Evolutionary conservation across 2,888 invertebrate species (phyloP).

Genomic region (Beris chalybata): DNA sequence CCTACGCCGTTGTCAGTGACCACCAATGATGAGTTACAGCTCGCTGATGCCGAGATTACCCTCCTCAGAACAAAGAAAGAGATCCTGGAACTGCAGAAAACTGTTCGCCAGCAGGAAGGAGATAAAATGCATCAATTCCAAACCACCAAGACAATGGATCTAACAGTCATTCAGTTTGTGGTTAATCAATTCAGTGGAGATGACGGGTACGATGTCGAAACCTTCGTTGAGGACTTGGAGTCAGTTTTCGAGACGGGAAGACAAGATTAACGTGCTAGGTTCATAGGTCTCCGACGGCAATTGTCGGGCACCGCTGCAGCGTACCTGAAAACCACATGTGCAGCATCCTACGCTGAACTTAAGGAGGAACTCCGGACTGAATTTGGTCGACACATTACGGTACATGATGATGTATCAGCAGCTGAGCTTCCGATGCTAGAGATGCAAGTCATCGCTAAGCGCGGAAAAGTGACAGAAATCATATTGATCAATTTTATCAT

Average conservation of each 20-base stretch:
- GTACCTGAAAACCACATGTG: slow-evolving; percentile 22
- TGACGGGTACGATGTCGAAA: background rate
- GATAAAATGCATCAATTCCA: too few species aligned
- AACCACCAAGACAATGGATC: too few species aligned
- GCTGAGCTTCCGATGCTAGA: slow-evolving; percentile 27
- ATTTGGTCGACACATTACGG: slow-evolving; percentile 19
- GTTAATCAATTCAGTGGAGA: slow-evolving; percentile 1
- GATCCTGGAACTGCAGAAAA: too few species aligned
- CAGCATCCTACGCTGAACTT: slow-evolving; percentile 11
- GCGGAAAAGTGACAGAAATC: slow-evolving; percentile 23
- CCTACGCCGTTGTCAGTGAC: too few species aligned
- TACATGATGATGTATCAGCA: slow-evolving; percentile 28
- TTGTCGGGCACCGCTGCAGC: slow-evolving; percentile 12
- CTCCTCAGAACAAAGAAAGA: too few species aligned
- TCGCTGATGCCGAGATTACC: too few species aligned
- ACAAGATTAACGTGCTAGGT: background rate
- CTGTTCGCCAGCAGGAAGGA: too few species aligned
- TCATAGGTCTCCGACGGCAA: background rate
- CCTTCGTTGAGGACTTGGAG: background rate
- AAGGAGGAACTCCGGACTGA: slow-evolving; percentile 16
- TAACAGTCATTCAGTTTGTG: too few species aligned
- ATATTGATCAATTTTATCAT: slow-evolving; percentile 30
- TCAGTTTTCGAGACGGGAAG: background rate
- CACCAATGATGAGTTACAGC: too few species aligned
- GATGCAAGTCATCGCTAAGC: slow-evolving; percentile 33